A percentile compares a stretch with the other conserved stretches of the same genome.
Conservation (phyloP, 2,797 vertebrate genomes). For the Coilia nasus region DNA sequence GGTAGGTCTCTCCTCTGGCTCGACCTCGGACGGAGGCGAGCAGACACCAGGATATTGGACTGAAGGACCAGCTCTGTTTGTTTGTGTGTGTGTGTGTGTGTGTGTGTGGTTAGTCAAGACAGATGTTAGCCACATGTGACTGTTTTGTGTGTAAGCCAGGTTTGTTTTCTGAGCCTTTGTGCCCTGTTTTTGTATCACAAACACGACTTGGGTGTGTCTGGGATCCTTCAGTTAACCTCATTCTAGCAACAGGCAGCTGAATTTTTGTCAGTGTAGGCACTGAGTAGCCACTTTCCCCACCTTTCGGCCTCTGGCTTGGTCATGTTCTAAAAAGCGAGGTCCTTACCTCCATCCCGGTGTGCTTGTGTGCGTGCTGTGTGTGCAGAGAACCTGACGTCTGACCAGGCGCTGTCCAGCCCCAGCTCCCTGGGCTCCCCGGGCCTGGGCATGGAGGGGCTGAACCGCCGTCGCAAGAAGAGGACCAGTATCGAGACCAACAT, state of each 20-base stretch:
- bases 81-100: neutral
- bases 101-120: neutral
- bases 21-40: neutral
- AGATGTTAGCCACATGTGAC: neutral
- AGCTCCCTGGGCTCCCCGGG: slow-evolving; percentile 93
- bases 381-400: slow-evolving; percentile 97
- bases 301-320: neutral
- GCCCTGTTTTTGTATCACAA: neutral
- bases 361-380: slow-evolving; percentile 76
- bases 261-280: no score
- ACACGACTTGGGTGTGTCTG: neutral
- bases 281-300: neutral
- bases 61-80: neutral
- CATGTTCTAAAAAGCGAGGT: neutral
- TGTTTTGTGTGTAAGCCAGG: neutral
- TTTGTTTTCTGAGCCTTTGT: slow-evolving; percentile 15
- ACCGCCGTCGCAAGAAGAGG: slow-evolving; percentile 99
- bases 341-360: slow-evolving; percentile 22
- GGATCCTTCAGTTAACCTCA: neutral
- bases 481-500: slow-evolving; percentile 99
- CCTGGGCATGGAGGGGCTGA: slow-evolving; percentile 93
- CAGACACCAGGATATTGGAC: neutral
- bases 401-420: slow-evolving; percentile 93
- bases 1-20: slow-evolving; percentile 78
- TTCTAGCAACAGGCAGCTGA: no score